Evolutionary conservation across 2,113 vertebrate species (phyloP).

Genomic region (Sinocyclocheilus grahami): DNA sequence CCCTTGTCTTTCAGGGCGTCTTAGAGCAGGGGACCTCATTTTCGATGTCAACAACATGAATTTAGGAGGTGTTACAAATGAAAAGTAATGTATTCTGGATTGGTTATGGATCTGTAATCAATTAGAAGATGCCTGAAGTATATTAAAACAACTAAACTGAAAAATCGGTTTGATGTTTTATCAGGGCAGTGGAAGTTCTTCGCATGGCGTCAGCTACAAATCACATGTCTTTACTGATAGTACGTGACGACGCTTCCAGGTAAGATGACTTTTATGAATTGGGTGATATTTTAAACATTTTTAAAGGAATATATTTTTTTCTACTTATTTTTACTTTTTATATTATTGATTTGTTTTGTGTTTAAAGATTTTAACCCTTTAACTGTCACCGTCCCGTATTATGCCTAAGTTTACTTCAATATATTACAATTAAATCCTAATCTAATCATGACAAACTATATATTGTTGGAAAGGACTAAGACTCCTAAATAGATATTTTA

Average conservation of each 20-base stretch:
- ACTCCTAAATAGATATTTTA: too few species aligned
- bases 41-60: conserved; percentile 87
- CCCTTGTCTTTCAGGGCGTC: conserved; percentile 71
- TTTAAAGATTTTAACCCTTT: not conserved
- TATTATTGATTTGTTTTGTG: not conserved
- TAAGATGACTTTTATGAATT: conserved; percentile 58
- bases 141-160: not conserved
- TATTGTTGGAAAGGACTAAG: too few species aligned
- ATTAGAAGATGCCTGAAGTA: not conserved
- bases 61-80: conserved; percentile 81
- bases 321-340: too few species aligned
- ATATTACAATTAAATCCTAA: too few species aligned
- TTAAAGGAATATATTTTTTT: too few species aligned
- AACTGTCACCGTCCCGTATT: too few species aligned
- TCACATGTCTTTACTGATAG: conserved; percentile 82
- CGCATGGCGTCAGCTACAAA: conserved; percentile 83
- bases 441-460: too few species aligned
- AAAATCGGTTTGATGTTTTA: not conserved
- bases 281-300: too few species aligned
- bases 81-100: conserved; percentile 72
- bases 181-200: conserved; percentile 85
- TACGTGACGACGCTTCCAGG: conserved; percentile 84
- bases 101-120: not conserved
- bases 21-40: conserved; percentile 84
- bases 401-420: too few species aligned